Percentiles rank a stretch among this genome's conserved stretches.
phyloP scores from a whole-genome alignment of 2,888 invertebrate species.

The Muschampia plurimacula region DNA sequence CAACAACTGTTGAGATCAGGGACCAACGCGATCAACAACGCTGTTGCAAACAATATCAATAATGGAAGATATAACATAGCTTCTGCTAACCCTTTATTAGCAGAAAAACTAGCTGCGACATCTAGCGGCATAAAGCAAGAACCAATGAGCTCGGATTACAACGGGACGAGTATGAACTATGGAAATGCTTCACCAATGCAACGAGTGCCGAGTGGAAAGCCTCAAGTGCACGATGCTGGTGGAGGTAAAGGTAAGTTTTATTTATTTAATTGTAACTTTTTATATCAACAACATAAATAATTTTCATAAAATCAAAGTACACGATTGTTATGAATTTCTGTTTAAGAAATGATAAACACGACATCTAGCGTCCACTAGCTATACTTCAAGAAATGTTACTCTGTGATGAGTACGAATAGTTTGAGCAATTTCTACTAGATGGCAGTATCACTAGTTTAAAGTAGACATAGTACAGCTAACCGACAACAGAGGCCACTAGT shows the following conservation, averaged over 20 bases:
- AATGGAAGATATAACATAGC: conserved; percentile 91
- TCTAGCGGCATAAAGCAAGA: conserved; percentile 86
- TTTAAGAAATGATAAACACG: not conserved
- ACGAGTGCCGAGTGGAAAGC: conserved; percentile 82
- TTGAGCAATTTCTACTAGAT: conserved; percentile 51
- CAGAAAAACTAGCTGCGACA: conserved; percentile 93
- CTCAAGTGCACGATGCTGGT: conserved; percentile 82
- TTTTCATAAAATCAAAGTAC: not conserved
- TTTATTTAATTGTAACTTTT: conserved; percentile 43
- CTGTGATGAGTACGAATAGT: not conserved
- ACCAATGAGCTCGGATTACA: conserved; percentile 81
- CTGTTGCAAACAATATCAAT: conserved; percentile 77
- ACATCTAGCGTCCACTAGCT: conserved; percentile 5
- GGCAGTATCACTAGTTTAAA: conserved; percentile 48
- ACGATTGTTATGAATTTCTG: not conserved
- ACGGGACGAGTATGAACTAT: conserved; percentile 81
- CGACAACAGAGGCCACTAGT: conserved; percentile 60
- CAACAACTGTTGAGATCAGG: conserved; percentile 78
- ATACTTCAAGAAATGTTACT: not conserved
- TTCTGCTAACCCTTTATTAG: conserved; percentile 94
- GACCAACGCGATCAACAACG: conserved; percentile 79
- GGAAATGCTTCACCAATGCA: conserved; percentile 82
- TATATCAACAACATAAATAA: conserved; percentile 5
- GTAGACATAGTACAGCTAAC: conserved; percentile 25
- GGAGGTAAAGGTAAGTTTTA: conserved; percentile 84